These are phyloP conservation scores for Trogon surrucura DNA, from an alignment of 2,113 vertebrate genomes.

Conservation along the genomic window DNA sequence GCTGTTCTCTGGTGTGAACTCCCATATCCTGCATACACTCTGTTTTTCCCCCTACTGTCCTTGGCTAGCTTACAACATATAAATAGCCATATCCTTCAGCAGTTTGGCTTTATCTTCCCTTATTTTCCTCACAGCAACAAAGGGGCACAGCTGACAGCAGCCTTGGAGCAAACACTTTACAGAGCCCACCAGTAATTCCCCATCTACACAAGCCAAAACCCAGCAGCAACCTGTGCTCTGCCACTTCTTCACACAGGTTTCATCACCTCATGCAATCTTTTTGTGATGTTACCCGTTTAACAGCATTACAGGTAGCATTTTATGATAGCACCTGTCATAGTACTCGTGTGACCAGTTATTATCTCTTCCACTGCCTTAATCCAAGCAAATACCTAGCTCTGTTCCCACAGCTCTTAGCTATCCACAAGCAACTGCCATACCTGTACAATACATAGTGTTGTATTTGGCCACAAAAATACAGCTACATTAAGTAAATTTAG, in stretches of 20 bases:
- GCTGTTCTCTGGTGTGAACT: background rate
- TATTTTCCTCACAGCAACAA: background rate
- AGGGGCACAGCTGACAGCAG: background rate
- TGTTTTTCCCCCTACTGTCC: background rate
- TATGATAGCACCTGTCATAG: background rate
- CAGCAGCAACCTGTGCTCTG: background rate
- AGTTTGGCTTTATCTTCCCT: background rate
- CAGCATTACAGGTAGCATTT: background rate
- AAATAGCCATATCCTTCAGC: background rate
- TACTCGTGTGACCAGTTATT: background rate
- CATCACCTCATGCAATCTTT: background rate
- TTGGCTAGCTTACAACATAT: background rate
- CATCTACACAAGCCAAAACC: background rate
- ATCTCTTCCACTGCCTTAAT: background rate
- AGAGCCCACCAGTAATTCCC: background rate
- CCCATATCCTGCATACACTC: background rate
- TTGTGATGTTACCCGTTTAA: rapidly evolving
- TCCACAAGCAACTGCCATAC: background rate
- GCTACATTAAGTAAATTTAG: background rate
- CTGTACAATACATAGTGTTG: rapidly evolving
- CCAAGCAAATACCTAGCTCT: background rate
- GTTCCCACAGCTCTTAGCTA: background rate
- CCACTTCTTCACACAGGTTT: background rate
- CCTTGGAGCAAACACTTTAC: rapidly evolving
- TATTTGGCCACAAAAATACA: background rate